Conservation (phyloP, 1,140 invertebrate genomes). For the Danaus melanippus region DNA sequence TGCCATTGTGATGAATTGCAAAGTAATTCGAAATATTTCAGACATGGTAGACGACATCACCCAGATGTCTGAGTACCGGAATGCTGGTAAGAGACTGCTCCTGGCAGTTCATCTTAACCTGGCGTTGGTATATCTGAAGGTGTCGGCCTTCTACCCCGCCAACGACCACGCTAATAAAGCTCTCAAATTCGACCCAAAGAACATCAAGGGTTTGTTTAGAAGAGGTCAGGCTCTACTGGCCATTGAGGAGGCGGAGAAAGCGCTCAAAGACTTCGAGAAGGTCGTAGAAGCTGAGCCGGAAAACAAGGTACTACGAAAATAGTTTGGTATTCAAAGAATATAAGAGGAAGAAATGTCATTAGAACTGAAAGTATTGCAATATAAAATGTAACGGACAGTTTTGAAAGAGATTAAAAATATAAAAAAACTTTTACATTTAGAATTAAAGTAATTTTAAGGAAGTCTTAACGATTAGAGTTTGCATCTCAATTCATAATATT, state of each 20-base stretch:
- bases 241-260: constrained; percentile 84
- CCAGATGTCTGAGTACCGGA: constrained; percentile 45
- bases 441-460: neutral
- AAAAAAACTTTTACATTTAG: no score
- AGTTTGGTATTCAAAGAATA: neutral
- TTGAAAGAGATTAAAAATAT: no score
- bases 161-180: constrained; percentile 80
- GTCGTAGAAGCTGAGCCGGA: constrained; percentile 79
- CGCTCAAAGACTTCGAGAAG: constrained; percentile 84
- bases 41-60: constrained; percentile 28
- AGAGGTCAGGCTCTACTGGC: constrained; percentile 86
- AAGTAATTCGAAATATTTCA: neutral
- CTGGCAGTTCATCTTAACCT: constrained; percentile 87
- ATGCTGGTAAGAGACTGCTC: constrained; percentile 76
- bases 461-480: no score
- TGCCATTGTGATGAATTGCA: no score
- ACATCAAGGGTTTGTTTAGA: constrained; percentile 93
- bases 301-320: constrained; percentile 59
- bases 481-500: no score
- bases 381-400: no score
- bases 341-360: no score
- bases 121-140: constrained; percentile 89
- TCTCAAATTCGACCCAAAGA: constrained; percentile 82
- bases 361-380: no score
- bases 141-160: constrained; percentile 78